Evolutionary conservation across 2,888 invertebrate species (phyloP).

Genomic region (Globia sparganii): DNA sequence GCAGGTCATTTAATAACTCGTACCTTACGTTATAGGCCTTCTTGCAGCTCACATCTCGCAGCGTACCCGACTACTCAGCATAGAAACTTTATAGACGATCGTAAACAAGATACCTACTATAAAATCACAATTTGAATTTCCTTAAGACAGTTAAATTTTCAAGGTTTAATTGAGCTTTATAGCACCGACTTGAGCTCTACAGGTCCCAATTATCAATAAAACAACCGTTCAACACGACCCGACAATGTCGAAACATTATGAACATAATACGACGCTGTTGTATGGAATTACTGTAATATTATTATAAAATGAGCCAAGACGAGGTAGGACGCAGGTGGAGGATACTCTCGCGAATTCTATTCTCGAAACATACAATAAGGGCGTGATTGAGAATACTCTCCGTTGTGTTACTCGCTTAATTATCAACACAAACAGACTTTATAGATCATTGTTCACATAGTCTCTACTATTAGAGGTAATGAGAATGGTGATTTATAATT

Average conservation of each 20-base stretch:
- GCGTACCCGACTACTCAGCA: conserved; percentile 46
- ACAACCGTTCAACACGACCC: conserved; percentile 73
- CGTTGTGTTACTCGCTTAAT: conserved; percentile 1
- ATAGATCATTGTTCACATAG: not conserved
- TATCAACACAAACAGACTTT: conserved; percentile 21
- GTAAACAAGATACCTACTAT: conserved; percentile 75
- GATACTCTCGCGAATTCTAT: conserved; percentile 54
- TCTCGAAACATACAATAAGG: conserved; percentile 34
- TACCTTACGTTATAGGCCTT: conserved; percentile 47
- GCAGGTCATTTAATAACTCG: conserved; percentile 61
- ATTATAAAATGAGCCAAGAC: conserved; percentile 60
- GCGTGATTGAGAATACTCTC: conserved; percentile 24
- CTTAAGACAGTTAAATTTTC: conserved; percentile 80
- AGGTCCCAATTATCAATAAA: conserved; percentile 78
- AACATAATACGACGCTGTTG: conserved; percentile 66
- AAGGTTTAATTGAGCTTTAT: conserved; percentile 81
- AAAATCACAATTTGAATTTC: conserved; percentile 78
- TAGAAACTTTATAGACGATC: conserved; percentile 74
- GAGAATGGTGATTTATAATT: conserved; percentile 8
- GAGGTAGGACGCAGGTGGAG: conserved; percentile 32
- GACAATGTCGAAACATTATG: conserved; percentile 65
- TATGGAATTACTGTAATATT: conserved; percentile 66
- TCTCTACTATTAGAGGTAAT: conserved; percentile 11
- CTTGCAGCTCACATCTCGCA: conserved; percentile 44
- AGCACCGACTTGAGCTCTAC: conserved; percentile 74